phyloP scores from a whole-genome alignment of 2,888 invertebrate species.

The Myathropa florea region DNA sequence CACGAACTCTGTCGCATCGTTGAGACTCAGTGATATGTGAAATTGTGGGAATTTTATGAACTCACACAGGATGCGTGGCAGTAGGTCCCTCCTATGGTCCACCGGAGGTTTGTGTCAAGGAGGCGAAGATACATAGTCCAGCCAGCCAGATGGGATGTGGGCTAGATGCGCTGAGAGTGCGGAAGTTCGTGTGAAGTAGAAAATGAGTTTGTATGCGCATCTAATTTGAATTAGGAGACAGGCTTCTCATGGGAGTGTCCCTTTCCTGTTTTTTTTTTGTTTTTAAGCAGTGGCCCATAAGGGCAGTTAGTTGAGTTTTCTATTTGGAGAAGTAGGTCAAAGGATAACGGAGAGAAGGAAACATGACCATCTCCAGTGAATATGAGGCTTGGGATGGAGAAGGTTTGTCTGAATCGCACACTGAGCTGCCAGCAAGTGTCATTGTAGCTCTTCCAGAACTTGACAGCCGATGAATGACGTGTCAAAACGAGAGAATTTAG shows the following conservation, averaged over 20 bases:
- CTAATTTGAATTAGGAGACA: neutral
- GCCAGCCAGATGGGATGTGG: slow-evolving; percentile 33
- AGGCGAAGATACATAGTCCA: no score
- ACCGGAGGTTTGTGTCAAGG: neutral
- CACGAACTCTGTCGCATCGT: slow-evolving; percentile 54
- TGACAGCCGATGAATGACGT: no score
- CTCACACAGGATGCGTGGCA: slow-evolving; percentile 43
- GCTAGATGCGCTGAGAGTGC: slow-evolving; percentile 40
- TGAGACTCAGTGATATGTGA: slow-evolving; percentile 63
- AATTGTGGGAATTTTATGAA: slow-evolving; percentile 63
- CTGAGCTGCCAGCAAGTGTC: no score
- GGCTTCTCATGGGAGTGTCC: neutral
- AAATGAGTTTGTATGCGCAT: slow-evolving; percentile 55
- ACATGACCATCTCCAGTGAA: no score
- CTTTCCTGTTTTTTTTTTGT: neutral
- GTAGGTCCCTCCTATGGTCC: slow-evolving; percentile 13
- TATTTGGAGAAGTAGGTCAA: no score
- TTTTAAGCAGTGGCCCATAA: neutral
- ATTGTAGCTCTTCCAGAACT: no score
- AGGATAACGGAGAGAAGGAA: no score
- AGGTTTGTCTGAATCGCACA: no score
- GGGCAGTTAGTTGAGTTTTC: neutral
- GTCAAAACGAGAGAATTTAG: no score
- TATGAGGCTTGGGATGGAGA: no score
- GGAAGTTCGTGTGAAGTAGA: slow-evolving; percentile 69